A percentile compares a stretch with the other conserved stretches of the same genome.
phyloP scores from a whole-genome alignment of 1,140 invertebrate genomes.

The Nephila pilipes region DNA sequence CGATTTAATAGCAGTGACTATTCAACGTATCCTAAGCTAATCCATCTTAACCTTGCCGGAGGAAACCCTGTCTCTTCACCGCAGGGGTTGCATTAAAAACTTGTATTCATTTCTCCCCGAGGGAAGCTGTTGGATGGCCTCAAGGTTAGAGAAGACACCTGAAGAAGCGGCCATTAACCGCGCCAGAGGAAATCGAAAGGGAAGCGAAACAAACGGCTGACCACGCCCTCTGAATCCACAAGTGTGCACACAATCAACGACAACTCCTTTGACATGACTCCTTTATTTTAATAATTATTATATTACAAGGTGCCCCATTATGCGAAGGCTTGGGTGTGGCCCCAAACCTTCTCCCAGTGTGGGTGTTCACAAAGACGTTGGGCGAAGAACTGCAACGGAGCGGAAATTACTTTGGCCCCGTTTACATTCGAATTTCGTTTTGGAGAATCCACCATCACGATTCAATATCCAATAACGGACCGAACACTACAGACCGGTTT shows the following conservation, averaged over 20 bases:
- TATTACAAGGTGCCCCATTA: slow-evolving; percentile 4
- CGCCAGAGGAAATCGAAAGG: not conserved
- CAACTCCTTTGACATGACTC: slow-evolving; percentile 43
- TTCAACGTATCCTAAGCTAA: too few species aligned
- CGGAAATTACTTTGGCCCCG: slow-evolving; percentile 35
- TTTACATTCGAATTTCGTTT: slow-evolving; percentile 15
- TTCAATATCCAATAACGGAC: not conserved
- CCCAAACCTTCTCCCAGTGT: not conserved
- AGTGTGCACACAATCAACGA: slow-evolving; percentile 43
- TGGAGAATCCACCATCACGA: not conserved
- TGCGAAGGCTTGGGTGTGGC: slow-evolving; percentile 1
- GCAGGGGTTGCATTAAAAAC: too few species aligned
- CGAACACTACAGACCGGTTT: not conserved
- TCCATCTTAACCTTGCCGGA: too few species aligned
- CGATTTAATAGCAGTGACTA: too few species aligned
- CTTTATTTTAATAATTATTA: slow-evolving; percentile 53
- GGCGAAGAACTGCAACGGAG: not conserved
- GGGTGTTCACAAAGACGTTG: slow-evolving; percentile 43
- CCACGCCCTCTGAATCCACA: slow-evolving; percentile 41
- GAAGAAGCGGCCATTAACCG: slow-evolving; percentile 10
- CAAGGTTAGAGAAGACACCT: not conserved
- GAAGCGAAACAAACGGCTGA: not conserved
- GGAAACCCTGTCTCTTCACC: too few species aligned
- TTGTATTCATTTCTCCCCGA: too few species aligned
- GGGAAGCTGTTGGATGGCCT: too few species aligned